Base-by-base conservation (phyloP, 1,140 invertebrate genomes). In the Ips nitidus region DNA sequence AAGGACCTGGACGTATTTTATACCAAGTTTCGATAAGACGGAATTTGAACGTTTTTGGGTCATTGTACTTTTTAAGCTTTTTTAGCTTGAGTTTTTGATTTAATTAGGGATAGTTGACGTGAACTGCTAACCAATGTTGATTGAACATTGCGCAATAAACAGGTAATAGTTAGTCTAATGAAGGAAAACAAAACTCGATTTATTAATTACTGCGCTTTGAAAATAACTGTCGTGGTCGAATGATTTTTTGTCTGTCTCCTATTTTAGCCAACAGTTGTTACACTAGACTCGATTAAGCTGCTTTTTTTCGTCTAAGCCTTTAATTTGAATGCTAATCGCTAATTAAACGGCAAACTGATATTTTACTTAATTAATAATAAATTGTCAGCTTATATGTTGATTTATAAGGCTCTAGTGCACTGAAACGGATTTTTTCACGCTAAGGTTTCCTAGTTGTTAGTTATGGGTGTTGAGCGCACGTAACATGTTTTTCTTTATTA, bases 351-450 rank as follows among this genome's bases (percentile, higher is more conserved):
- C 40, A 58, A 38, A 41, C 6, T 41, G 37, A 58, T 58, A 58
- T 58, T 58, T 58, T 7, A 38, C 56, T 58, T 58, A 58, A 58
- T 58, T 58, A 58, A 58, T 58, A 58, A 40, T 58, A 58, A 58
- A 58, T 58, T 58, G 56, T 58, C 56, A 58, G 56, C 56, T 41
- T 50, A 50, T 58, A 58, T 40, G 56, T 40, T 58, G 56, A 58
- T 58, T 58, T 58, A 58, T 58, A 40, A 2, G 56, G 56, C 56
- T 58, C 38, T 38, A 22, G 41, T 58, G 41, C 56, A 58, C 56
- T 58, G 56, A 58, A 58, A 58, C 41, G 56, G 56, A 58, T 55
- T 58, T 58, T 58, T 58, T 5, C 56, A 40, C 41, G 8, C 38
- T 40, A 40, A 7, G 56, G 41, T 58, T 58, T 58, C 56, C 56